Base-by-base conservation (phyloP, 2,797 vertebrate species). In the Lagodon rhomboides region DNA sequence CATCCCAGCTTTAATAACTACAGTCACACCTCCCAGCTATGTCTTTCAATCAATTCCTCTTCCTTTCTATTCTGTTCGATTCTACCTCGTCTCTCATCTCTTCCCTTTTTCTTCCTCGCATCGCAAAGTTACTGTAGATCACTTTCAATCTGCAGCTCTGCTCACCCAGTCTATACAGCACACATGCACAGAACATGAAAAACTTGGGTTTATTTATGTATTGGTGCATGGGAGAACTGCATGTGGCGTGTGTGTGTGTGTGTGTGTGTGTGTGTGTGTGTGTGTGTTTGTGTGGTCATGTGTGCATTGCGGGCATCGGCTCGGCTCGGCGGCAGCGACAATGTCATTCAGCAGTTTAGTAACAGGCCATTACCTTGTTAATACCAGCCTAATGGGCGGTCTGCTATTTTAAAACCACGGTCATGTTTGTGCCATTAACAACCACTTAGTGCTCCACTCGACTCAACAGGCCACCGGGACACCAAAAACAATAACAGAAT, bases 361-460 rank as follows among this genome's bases (percentile, higher is more conserved):
- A 95, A 96, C 88, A 93, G 94, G 92, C 93, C 95, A 96, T 96
- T 96, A 96, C 90, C 93, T 95, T 88, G 93, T 93, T 96, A 96
- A 97, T 97, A 95, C 95, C 68, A 87, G 87, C 79, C 91, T 94
- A 95, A 96, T 94, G 95, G 92, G 92, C 91, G 92, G 87, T 90
- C 93, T 93, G 95, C 95, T 95, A 95, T 96, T 96, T 95, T 95
- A 93, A 94, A 95, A 95, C 89, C 91, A 91, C 91, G 72, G 88
- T 89, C 92, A 83, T 93, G 93, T 94, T 95, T 89, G 90, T 91
- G 92, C 90, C 94, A 95, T 96, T 96, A 95, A 84, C 56, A 95
- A 90, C 91, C 87, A 90, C 94, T 95, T 95, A 92, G 87, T 79
- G 77, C 85, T 88, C 72, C 79, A 77, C 84, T 91, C 81, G 84